These are phyloP conservation scores for Aselliscus stoliczkanus DNA, from an alignment of 2,797 vertebrate genomes.

Conservation along the genomic window DNA sequence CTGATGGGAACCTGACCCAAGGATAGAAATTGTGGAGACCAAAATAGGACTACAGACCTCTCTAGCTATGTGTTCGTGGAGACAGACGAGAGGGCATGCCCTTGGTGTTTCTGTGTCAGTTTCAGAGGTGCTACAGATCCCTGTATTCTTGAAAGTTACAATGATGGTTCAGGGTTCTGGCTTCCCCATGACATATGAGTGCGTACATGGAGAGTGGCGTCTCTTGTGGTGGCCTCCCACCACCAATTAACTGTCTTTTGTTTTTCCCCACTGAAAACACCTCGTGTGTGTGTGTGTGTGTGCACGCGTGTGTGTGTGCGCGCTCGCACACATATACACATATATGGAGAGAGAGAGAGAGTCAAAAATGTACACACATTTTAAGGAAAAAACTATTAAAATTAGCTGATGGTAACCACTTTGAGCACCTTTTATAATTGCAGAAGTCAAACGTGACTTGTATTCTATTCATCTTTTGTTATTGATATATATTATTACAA, in stretches of 20 bases:
- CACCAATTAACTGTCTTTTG: neutral
- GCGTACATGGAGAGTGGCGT: rapidly evolving
- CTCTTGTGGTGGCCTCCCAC: neutral
- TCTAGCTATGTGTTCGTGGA: neutral
- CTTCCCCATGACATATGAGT: neutral
- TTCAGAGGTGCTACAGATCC: neutral
- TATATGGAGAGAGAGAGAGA: too few species aligned
- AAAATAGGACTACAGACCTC: neutral
- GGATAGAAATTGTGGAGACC: neutral
- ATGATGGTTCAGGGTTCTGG: neutral
- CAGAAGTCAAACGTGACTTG: too few species aligned
- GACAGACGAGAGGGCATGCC: neutral
- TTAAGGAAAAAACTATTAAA: too few species aligned
- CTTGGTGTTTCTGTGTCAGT: rapidly evolving
- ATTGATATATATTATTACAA: too few species aligned
- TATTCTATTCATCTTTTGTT: too few species aligned
- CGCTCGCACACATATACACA: too few species aligned
- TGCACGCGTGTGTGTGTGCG: too few species aligned
- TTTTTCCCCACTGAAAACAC: neutral
- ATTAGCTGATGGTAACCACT: too few species aligned
- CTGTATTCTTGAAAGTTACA: neutral
- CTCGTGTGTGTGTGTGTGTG: neutral
- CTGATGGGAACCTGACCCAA: neutral
- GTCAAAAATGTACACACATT: too few species aligned
- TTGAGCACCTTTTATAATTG: too few species aligned